phyloP scores from a whole-genome alignment of 1,140 invertebrate genomes.

The Leguminivora glycinivorella region DNA sequence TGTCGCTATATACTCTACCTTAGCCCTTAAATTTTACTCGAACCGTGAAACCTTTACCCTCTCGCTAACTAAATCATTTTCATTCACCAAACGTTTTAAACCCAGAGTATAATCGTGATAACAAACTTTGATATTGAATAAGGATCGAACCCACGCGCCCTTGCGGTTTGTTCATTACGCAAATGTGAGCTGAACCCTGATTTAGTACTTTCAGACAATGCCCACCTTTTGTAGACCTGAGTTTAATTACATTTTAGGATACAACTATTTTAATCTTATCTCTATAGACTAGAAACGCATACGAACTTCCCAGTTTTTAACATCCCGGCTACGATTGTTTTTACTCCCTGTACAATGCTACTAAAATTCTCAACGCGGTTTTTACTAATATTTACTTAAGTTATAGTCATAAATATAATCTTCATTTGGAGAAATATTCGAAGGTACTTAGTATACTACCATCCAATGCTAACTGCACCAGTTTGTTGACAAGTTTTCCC shows the following conservation, averaged over 20 bases:
- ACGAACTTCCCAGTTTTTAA: background rate
- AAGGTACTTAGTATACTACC: too few relatives aligned
- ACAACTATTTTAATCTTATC: background rate
- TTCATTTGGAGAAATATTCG: too few relatives aligned
- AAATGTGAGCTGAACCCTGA: constrained; percentile 4
- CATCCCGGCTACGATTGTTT: too few relatives aligned
- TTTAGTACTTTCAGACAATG: constrained; percentile 4
- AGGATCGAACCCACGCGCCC: background rate
- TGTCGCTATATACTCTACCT: too few relatives aligned
- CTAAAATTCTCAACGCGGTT: too few relatives aligned
- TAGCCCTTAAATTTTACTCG: background rate
- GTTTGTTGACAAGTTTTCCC: too few relatives aligned
- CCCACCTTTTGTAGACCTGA: background rate
- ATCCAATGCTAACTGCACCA: too few relatives aligned
- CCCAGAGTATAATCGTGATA: background rate
- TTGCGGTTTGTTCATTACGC: background rate
- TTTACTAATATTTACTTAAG: too few relatives aligned
- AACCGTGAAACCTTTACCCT: background rate
- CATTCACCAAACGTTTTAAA: background rate
- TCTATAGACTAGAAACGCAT: background rate
- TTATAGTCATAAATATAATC: too few relatives aligned
- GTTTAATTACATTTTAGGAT: background rate
- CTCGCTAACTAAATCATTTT: background rate
- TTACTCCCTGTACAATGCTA: too few relatives aligned
- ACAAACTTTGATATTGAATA: constrained; percentile 7